Conservation (phyloP, 2,797 vertebrate genomes). For the Channallabes apus region DNA sequence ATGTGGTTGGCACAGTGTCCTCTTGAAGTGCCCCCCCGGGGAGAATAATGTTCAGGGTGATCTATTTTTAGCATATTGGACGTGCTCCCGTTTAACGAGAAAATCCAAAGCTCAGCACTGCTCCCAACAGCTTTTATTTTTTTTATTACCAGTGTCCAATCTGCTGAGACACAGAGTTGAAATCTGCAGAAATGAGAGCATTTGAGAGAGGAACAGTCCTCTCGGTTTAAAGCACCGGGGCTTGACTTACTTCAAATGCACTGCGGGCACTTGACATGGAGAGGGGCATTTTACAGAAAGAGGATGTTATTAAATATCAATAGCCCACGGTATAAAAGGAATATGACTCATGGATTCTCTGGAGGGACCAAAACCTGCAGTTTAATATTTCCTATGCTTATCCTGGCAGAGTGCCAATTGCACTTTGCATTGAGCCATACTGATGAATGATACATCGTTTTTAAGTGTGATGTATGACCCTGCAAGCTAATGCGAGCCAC, state of each 20-base stretch:
- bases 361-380: not conserved
- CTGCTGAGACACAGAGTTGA: conserved; percentile 10
- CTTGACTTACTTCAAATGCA: conserved; percentile 19
- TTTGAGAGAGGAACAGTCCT: conserved; percentile 21
- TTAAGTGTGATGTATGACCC: not conserved
- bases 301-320: conserved; percentile 10
- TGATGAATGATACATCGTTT: conserved; percentile 2
- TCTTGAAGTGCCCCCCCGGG: conserved; percentile 32
- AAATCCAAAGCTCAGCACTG: conserved; percentile 51
- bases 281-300: conserved; percentile 15
- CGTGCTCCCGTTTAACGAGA: conserved; percentile 43
- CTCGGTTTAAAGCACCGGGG: conserved; percentile 12
- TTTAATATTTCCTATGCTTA: conserved; percentile 20
- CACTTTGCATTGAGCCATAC: conserved; percentile 13
- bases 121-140: conserved; percentile 44
- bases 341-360: conserved; percentile 18
- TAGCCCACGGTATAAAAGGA: conserved; percentile 7
- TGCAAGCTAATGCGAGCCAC: conserved; percentile 1
- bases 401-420: not conserved
- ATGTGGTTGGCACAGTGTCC: conserved; percentile 36
- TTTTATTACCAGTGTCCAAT: conserved; percentile 49
- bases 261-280: conserved; percentile 12
- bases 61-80: conserved; percentile 57
- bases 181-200: conserved; percentile 24
- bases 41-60: conserved; percentile 30